Evolutionary conservation across 2,797 vertebrate species (phyloP).

Genomic region (Huso huso): DNA sequence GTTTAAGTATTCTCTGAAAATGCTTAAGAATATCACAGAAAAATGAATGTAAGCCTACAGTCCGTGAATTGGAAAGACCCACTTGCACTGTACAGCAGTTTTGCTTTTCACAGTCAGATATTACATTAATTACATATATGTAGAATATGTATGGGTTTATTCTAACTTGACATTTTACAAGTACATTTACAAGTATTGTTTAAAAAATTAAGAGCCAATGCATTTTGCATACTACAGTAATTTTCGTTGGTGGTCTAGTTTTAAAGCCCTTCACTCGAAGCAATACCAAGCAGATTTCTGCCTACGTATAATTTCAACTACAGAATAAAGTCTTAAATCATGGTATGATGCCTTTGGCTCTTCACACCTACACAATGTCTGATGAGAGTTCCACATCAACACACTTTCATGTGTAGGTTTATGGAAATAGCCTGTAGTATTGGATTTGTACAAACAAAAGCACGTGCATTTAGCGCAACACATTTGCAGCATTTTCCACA

Average conservation of each 20-base stretch:
- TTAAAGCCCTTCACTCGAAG: conserved; percentile 13
- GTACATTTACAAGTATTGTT: no score
- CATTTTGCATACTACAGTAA: conserved; percentile 8
- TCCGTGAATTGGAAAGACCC: no score
- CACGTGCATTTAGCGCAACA: conserved; percentile 3
- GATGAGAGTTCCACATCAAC: conserved; percentile 22
- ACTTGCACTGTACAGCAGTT: no score
- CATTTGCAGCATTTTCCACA: neutral
- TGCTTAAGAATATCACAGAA: no score
- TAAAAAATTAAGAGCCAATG: neutral
- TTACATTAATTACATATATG: no score
- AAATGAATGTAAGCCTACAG: no score
- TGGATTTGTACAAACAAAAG: conserved; percentile 9
- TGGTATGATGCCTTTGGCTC: conserved; percentile 17
- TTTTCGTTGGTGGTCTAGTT: conserved; percentile 21
- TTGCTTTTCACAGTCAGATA: no score
- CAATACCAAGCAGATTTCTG: conserved; percentile 17
- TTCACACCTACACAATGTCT: conserved; percentile 26
- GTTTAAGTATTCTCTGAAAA: no score
- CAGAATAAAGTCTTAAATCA: conserved; percentile 18
- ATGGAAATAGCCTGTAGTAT: conserved; percentile 18
- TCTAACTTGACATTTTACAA: no score
- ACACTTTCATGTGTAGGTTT: conserved; percentile 24
- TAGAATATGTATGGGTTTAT: no score
- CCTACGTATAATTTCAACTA: conserved; percentile 25